phyloP scores from a whole-genome alignment of 2,797 vertebrate species.

The Euphonia xanthogaster region DNA sequence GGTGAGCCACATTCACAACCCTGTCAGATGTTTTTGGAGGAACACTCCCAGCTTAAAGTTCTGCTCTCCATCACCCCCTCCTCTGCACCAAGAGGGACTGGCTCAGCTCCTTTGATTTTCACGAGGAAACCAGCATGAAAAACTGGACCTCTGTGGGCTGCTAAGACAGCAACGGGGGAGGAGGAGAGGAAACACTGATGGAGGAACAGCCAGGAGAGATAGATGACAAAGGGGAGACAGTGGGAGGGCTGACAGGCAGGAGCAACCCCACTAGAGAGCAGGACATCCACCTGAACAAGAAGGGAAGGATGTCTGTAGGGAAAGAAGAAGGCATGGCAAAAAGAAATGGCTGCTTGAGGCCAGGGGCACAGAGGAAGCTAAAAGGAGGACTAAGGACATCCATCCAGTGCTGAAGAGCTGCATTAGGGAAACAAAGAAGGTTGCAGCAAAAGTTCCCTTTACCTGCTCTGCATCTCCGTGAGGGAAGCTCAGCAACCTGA shows the following conservation, averaged over 20 bases:
- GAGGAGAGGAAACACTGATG: neutral
- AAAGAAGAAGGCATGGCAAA: neutral
- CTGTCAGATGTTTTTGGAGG: neutral
- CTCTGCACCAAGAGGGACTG: neutral
- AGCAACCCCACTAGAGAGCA: neutral
- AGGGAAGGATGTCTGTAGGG: neutral
- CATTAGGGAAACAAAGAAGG: neutral
- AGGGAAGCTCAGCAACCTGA: slow-evolving; percentile 92
- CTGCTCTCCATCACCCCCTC: neutral
- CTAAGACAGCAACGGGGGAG: neutral
- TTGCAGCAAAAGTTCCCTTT: neutral
- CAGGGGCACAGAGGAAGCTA: neutral
- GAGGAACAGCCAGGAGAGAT: neutral
- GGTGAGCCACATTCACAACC: neutral
- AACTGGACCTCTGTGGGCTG: neutral
- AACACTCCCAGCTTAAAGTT: neutral
- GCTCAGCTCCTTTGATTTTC: neutral
- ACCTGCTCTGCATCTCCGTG: slow-evolving; percentile 94
- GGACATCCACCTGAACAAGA: neutral
- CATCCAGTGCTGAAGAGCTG: neutral
- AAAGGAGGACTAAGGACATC: neutral
- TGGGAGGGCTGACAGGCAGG: neutral
- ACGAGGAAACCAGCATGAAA: neutral
- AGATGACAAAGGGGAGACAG: neutral
- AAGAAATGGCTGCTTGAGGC: neutral